Evolutionary conservation across 2,888 invertebrate species (phyloP).

Genomic region (Oxyscelio sp.): DNA sequence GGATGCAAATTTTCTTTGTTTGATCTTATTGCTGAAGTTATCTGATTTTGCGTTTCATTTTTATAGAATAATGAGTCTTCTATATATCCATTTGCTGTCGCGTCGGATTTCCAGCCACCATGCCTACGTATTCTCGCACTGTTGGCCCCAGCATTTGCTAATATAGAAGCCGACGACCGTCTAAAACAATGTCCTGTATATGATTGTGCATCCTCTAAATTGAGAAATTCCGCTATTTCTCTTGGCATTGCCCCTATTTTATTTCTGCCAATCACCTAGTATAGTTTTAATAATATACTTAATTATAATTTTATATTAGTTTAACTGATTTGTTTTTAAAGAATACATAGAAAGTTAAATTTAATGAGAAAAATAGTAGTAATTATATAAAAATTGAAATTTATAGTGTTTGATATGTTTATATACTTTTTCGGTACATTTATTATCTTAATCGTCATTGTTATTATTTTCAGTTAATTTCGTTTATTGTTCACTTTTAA

Average conservation of each 20-base stretch:
- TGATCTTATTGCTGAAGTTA: neutral
- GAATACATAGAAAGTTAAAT: too few relatives aligned
- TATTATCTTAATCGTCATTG: too few relatives aligned
- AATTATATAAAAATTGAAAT: too few relatives aligned
- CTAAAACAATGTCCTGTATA: constrained; percentile 34
- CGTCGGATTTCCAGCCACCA: constrained; percentile 24
- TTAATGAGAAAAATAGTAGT: too few relatives aligned
- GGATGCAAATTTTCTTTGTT: neutral
- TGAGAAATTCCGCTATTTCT: constrained; percentile 6
- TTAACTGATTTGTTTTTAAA: too few relatives aligned
- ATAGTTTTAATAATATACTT: neutral
- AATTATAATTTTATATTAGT: neutral
- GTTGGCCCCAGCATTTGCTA: constrained; percentile 3
- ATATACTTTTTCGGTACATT: too few relatives aligned
- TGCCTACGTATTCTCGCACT: neutral
- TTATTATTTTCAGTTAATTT: too few relatives aligned
- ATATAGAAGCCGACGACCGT: constrained; percentile 8
- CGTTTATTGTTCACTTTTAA: too few relatives aligned
- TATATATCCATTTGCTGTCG: neutral
- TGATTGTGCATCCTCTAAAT: neutral
- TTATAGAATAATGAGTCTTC: constrained; percentile 11
- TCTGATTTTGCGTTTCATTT: constrained; percentile 6
- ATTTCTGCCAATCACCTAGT: constrained; percentile 31
- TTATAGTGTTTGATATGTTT: too few relatives aligned
- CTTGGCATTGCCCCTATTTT: constrained; percentile 27